Conservation (phyloP, 2,888 invertebrate species). For the Eristalinus sepulchralis region DNA sequence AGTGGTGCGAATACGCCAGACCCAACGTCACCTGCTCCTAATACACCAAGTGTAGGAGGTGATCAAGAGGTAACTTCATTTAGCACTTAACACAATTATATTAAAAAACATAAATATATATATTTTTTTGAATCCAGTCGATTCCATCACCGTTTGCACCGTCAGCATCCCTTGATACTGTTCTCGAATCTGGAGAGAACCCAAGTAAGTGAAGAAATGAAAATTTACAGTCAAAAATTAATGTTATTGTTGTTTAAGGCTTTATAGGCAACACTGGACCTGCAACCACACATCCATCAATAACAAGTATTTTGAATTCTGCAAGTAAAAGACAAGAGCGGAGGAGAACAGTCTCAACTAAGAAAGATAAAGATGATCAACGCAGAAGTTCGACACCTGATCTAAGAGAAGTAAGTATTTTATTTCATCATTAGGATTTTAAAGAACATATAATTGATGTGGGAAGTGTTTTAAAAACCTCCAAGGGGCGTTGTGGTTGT, state of each 20-base stretch:
- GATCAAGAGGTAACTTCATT: slow-evolving; percentile 80
- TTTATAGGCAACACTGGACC: slow-evolving; percentile 46
- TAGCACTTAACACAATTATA: no score
- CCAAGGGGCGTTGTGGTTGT: no score
- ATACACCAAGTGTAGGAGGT: slow-evolving; percentile 75
- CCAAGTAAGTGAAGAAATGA: slow-evolving; percentile 56
- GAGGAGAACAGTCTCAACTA: slow-evolving; percentile 79
- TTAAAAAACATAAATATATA: not conserved
- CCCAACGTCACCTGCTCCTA: slow-evolving; percentile 84
- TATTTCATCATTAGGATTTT: not conserved
- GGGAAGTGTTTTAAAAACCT: no score
- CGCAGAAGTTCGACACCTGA: slow-evolving; percentile 82
- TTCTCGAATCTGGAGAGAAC: slow-evolving; percentile 73
- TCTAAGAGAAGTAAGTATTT: slow-evolving; percentile 79
- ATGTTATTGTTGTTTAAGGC: not conserved
- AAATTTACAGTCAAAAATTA: not conserved
- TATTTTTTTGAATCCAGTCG: slow-evolving; percentile 73
- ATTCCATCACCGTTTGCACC: slow-evolving; percentile 79
- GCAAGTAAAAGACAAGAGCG: slow-evolving; percentile 76
- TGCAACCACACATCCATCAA: slow-evolving; percentile 49
- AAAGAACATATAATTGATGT: no score
- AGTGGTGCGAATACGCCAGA: slow-evolving; percentile 89
- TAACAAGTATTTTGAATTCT: slow-evolving; percentile 56
- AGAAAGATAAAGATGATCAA: slow-evolving; percentile 76
- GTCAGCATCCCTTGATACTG: slow-evolving; percentile 75